These are phyloP conservation scores for Charanyca ferruginea DNA, from an alignment of 2,888 invertebrate genomes.

Conservation along the genomic window DNA sequence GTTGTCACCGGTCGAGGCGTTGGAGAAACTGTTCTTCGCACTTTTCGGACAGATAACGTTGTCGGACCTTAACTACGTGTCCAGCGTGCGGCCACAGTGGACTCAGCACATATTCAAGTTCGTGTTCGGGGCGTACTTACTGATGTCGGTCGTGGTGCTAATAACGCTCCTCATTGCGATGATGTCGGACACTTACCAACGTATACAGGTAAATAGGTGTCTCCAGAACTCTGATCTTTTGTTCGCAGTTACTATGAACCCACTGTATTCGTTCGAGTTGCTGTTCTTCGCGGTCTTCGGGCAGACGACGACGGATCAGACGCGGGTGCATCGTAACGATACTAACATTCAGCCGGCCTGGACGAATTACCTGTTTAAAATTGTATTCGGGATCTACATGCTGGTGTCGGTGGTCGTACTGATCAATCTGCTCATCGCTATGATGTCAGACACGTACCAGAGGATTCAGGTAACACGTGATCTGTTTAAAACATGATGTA, in stretches of 20 bases:
- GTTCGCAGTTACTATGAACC: slow-evolving; percentile 97
- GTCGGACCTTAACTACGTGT: slow-evolving; percentile 95
- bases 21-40: slow-evolving; percentile 99
- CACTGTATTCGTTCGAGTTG: slow-evolving; percentile 98
- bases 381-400: slow-evolving; percentile 98
- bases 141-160: slow-evolving; percentile 99
- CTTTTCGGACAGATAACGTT: slow-evolving; percentile 98
- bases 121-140: slow-evolving; percentile 99
- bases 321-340: slow-evolving; percentile 92
- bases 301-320: slow-evolving; percentile 96
- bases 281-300: slow-evolving; percentile 99
- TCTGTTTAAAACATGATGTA: slow-evolving; percentile 45
- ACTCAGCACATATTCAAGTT: slow-evolving; percentile 96
- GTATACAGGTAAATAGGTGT: slow-evolving; percentile 97
- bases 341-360: slow-evolving; percentile 94
- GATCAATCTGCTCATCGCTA: slow-evolving; percentile 99
- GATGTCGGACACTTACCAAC: slow-evolving; percentile 99
- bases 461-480: slow-evolving; percentile 96
- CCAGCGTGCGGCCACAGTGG: slow-evolving; percentile 94
- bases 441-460: slow-evolving; percentile 99
- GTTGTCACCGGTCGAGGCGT: slow-evolving; percentile 97
- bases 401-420: slow-evolving; percentile 99
- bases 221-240: slow-evolving; percentile 81
- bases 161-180: slow-evolving; percentile 99
- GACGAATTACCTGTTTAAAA: slow-evolving; percentile 97